Evolutionary conservation across 1,140 invertebrate genomes (phyloP), one percentile per base, ranked within the genome.

Genomic region (Vanessa atalanta): DNA sequence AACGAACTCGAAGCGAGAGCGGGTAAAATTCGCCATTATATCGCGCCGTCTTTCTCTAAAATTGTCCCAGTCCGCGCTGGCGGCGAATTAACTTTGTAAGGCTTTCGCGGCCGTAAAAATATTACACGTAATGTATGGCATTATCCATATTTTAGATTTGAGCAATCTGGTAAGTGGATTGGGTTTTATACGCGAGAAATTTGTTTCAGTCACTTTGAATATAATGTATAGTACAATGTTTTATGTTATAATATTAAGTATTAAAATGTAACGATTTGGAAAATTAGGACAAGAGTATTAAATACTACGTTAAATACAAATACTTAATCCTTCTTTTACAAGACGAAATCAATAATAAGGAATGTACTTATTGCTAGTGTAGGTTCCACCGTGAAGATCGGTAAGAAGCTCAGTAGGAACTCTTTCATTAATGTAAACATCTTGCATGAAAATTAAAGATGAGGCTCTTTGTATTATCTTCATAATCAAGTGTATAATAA

Each of bases 11-110:
- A 78, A 80, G 79, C 76, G 76, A 85, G 82, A 83, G 76, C 85
- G 81, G 79, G 80, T 77, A 73, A 87, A 88, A 86, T 89, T 88
- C 79, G 83, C 88, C 82, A 89, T 89, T 85, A 88, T 85, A 88
- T 82, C 81, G 80, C 83, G 83, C 77, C 80, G 77, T 79, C 75
- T 79, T 79, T 60, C 80, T 81, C 79, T 83, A 80, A 89, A 89
- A 86, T 83, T 82, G 84, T 82, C 78, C 77, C 73, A 80, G 81
- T 69, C 70, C 73, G 65, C 74, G 81, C 83, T 81, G 77, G 76
- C 75, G 83, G 87, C 82, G 83, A 86, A 89, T 87, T 88, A 84
- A 86, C 84, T 88, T 85, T 84, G 83, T 75, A 82, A 90, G 81
- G 83, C 77, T 77, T 81, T 85, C 64, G 61, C 80, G 81, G 78